These are phyloP conservation scores for Falco berigora DNA, from an alignment of 2,797 vertebrate species.

Conservation along the genomic window DNA sequence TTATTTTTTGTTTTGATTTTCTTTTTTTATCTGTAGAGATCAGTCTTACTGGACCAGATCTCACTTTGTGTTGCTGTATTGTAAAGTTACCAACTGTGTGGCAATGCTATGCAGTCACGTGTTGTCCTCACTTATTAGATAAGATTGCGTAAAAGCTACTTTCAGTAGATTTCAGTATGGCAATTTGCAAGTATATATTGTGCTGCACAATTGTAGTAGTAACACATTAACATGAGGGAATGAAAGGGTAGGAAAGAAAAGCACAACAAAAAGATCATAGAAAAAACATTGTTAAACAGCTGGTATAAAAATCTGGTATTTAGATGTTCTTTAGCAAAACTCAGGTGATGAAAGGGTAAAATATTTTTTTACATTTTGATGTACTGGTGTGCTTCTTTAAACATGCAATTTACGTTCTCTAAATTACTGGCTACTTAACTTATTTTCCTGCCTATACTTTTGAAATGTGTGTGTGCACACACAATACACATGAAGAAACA, in stretches of 20 bases:
- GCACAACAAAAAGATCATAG: not conserved
- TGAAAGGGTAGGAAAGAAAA: not conserved
- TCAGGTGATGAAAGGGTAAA: not conserved
- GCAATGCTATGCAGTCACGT: not conserved
- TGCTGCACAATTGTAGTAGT: not conserved
- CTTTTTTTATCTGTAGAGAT: not conserved
- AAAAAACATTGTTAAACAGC: not conserved
- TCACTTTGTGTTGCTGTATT: not conserved
- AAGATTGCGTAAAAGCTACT: not conserved
- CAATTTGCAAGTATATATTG: not conserved
- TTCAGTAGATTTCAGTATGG: not conserved
- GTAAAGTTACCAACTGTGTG: not conserved
- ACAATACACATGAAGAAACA: not conserved
- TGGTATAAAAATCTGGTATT: not conserved
- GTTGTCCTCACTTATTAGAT: not conserved
- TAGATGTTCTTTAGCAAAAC: not conserved
- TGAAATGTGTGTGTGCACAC: not conserved
- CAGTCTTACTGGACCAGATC: not conserved
- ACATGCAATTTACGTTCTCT: not conserved
- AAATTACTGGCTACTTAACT: not conserved
- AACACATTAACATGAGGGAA: not conserved
- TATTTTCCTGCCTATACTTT: not conserved
- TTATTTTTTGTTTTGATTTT: not conserved
- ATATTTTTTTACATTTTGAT: not conserved
- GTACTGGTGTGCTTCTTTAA: not conserved